Evolutionary conservation across 2,888 invertebrate genomes (phyloP), one percentile per base, ranked within the genome.

Genomic region (Allolobophora icterica): DNA sequence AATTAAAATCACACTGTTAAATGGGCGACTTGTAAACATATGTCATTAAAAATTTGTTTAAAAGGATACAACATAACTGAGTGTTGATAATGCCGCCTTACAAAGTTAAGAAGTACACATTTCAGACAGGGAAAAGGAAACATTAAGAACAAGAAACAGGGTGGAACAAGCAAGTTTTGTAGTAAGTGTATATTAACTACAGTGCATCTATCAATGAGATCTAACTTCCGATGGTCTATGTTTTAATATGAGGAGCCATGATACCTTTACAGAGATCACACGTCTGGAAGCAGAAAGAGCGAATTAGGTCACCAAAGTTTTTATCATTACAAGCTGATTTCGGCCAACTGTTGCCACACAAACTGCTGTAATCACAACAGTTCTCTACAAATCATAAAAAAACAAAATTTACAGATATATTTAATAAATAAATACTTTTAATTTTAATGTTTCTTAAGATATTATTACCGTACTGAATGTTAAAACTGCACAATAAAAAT

Each of bases 181-280:
- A 11, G 45, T 45, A 4, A 45, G 17, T 45, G 13, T 45, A 45
- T 52, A 52, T 52, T 24, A 52, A 45, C 19, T 11, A 45, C 45
- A 11, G 17, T 45, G 52, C 5, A 52, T 52, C 52, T 52, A 52
- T 52, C 52, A 52, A 24, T 24, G 24, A 52, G 24, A 52, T 52
- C 52, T 6, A 52, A 52, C 52, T 52, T 52, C 24, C 24, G 52
- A 24, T 52, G 52, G 52, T 24, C 24, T 52, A 8, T 71, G 17
- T 5, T n/a, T 30, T 8, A n/a, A 71, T 71, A 71, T 71, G 71
- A 71, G n/a, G 30, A 71, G 13, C 30, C 30, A 34, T 38, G 34
- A 35, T 87, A 87, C 87, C 87, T 87, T 15, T 35, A 87, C 87
- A 87, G 8, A 35, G 87, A 35, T 35, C 35, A 87, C 87, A 87